These are phyloP conservation scores for Trachemys scripta DNA, from an alignment of 2,113 vertebrate genomes.

Conservation along the genomic window DNA sequence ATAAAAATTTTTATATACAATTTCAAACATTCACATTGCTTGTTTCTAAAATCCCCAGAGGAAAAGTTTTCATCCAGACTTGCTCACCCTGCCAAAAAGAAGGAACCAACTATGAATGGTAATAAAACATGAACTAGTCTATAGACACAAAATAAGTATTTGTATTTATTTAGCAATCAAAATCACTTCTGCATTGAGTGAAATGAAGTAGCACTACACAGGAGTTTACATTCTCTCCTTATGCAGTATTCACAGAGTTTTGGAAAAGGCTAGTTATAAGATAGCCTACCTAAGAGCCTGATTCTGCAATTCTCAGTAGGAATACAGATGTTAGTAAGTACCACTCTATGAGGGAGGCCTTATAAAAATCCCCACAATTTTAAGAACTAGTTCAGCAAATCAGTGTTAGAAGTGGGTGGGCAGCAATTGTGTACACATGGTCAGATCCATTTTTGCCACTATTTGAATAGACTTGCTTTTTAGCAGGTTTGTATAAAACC, in stretches of 20 bases:
- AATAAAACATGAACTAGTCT: not conserved
- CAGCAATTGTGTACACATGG: not conserved
- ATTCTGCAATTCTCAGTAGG: not conserved
- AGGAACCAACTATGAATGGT: not conserved
- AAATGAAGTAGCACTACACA: not conserved
- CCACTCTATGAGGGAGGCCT: not conserved
- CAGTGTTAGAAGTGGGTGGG: not conserved
- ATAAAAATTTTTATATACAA: constrained; percentile 61
- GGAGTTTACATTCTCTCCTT: not conserved
- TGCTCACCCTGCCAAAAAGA: constrained; percentile 80
- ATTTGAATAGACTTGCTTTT: not conserved
- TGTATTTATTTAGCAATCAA: not conserved
- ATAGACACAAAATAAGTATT: not conserved
- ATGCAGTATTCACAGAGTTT: not conserved
- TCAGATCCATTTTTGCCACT: not conserved
- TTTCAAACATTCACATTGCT: constrained; percentile 73
- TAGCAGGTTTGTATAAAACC: not conserved
- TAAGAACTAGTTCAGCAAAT: not conserved
- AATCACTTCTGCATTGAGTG: not conserved
- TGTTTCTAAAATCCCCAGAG: constrained; percentile 73
- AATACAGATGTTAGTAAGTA: not conserved
- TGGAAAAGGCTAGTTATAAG: not conserved
- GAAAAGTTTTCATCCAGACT: constrained; percentile 85
- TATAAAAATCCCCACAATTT: not conserved
- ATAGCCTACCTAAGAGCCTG: not conserved